Base-by-base conservation (phyloP, 2,113 vertebrate species). In the Xiphophorus hellerii region DNA sequence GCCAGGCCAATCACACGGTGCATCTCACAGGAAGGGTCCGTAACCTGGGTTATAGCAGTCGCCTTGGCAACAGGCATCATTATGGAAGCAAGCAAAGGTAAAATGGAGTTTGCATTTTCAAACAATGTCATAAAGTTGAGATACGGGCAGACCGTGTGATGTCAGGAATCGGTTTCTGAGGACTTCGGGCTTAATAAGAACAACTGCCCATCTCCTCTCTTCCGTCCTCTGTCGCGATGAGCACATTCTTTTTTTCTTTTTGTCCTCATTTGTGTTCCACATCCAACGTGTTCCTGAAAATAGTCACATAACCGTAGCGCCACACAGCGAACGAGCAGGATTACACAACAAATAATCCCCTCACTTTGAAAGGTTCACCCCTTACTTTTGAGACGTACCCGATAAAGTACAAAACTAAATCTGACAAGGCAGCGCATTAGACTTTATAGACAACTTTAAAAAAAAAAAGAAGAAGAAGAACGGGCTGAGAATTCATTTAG, bases 31-130 rank as follows among this genome's bases (percentile, higher is more conserved):
- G 87, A 92, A 90, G 85, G 78, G 81, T 84, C 84, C 64, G 84
- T 88, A 90, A 91, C 88, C 89, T 91, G 88, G 88, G 87, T 89
- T 88, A 85, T 75, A 76, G 81, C 54, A 48, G 86, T 93, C 78
- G 71, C 90, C 92, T 86, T 88, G 92, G 90, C 88, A 93, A 93
- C 90, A 90, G 77, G 90, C 87, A 82, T 87, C 83, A 82, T 82
- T 82, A 77, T 35, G 76, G 84, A 73, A 79, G 81, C 35, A 25
- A 66, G 86, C 68, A 73, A 70, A 77, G 78, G 70, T 37, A 66
- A 82, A 76, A 83, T 54, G 44, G 74, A 85, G 72, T 89, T 89
- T 64, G 81, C 63, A 54, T 69, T 84, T 80, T 77, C 15, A 13
- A n/a, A 42, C 27, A 66, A 67, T 67, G 60, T 78, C 58, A 17